phyloP scores from a whole-genome alignment of 1,140 invertebrate genomes.

The Drosophila gunungcola region DNA sequence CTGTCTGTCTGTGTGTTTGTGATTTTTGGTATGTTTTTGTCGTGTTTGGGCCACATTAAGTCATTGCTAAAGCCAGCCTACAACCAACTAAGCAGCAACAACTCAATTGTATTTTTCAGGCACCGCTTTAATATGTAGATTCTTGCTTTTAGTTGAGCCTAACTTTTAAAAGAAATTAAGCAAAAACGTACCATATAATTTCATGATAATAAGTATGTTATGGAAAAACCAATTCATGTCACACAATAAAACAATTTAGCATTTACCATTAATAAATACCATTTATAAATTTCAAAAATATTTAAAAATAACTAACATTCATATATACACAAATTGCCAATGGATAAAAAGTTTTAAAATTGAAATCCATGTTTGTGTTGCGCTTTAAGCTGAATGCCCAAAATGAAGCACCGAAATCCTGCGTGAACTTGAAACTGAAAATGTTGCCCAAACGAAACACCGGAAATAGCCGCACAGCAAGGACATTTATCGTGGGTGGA shows the following conservation, averaged over 20 bases:
- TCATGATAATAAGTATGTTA: too few species aligned
- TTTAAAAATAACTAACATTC: too few species aligned
- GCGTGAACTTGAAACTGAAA: slow-evolving; percentile 58
- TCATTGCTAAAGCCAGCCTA: slow-evolving; percentile 50
- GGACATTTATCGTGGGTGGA: slow-evolving; percentile 20
- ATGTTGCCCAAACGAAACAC: slow-evolving; percentile 25
- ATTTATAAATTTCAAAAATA: too few species aligned
- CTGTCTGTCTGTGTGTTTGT: slow-evolving; percentile 22
- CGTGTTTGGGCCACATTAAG: slow-evolving; percentile 79
- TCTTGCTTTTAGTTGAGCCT: slow-evolving; percentile 14
- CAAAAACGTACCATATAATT: background rate
- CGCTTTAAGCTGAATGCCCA: background rate
- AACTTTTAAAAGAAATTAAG: background rate
- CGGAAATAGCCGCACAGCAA: slow-evolving; percentile 39
- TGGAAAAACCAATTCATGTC: too few species aligned
- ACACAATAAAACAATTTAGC: too few species aligned
- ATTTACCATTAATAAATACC: too few species aligned
- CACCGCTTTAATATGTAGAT: slow-evolving; percentile 56
- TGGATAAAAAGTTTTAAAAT: background rate
- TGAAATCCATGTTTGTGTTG: background rate
- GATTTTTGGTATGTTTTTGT: slow-evolving; percentile 53
- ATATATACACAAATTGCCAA: too few species aligned
- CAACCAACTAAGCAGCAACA: slow-evolving; percentile 38
- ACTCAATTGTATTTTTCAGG: slow-evolving; percentile 42
- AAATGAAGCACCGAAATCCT: slow-evolving; percentile 10